Evolutionary conservation across 2,888 invertebrate genomes (phyloP).

Genomic region (Craniophora ligustri): DNA sequence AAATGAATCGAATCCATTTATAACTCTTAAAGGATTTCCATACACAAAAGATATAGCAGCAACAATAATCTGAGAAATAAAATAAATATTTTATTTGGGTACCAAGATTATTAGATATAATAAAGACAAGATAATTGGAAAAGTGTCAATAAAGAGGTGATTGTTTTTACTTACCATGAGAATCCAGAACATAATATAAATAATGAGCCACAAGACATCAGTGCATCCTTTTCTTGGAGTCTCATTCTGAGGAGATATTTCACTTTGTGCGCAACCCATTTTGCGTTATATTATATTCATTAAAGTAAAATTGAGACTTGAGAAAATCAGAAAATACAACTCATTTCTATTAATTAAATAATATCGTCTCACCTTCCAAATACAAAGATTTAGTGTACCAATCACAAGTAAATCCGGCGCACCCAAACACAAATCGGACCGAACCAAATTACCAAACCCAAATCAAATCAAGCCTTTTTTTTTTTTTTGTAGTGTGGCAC

Average conservation of each 20-base stretch:
- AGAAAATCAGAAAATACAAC: not conserved
- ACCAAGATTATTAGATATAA: too few relatives aligned
- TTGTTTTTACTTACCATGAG: conserved; percentile 95
- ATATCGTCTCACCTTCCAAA: too few relatives aligned
- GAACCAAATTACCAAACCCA: too few relatives aligned
- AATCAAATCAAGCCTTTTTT: too few relatives aligned
- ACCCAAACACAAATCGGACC: too few relatives aligned
- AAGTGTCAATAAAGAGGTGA: not conserved
- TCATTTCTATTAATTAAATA: conserved; percentile 18
- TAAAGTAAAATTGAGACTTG: not conserved
- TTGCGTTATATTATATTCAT: conserved; percentile 1
- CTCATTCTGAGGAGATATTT: conserved; percentile 90
- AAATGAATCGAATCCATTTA: conserved; percentile 97
- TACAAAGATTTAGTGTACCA: too few relatives aligned
- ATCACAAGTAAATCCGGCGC: too few relatives aligned
- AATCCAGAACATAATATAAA: conserved; percentile 94
- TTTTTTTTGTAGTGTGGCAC: too few relatives aligned
- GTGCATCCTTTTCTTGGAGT: conserved; percentile 92
- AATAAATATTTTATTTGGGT: not conserved
- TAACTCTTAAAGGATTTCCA: conserved; percentile 94
- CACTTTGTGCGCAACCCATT: conserved; percentile 92
- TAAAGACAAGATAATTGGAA: too few relatives aligned
- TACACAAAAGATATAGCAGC: conserved; percentile 96
- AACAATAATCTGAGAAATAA: conserved; percentile 89
- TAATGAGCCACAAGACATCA: conserved; percentile 93